phyloP scores from a whole-genome alignment of 2,888 invertebrate genomes.

The Lithophane socia region DNA sequence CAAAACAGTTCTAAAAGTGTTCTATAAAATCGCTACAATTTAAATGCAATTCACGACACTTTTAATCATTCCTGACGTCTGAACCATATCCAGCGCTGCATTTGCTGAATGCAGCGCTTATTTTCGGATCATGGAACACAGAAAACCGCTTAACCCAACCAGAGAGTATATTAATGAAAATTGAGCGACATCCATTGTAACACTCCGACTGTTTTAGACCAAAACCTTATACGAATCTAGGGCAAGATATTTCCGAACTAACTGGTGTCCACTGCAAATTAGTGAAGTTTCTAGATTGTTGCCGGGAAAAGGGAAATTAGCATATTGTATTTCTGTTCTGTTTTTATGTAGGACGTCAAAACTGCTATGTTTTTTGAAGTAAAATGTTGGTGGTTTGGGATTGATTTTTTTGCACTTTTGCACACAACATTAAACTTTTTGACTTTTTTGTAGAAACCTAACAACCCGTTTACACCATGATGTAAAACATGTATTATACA shows the following conservation, averaged over 20 bases:
- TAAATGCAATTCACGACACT: constrained; percentile 58
- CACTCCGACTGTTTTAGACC: constrained; percentile 81
- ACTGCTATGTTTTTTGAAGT: neutral
- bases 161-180: constrained; percentile 88
- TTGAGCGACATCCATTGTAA: constrained; percentile 87
- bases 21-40: constrained; percentile 33
- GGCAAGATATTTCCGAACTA: constrained; percentile 80
- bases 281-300: constrained; percentile 45
- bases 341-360: constrained; percentile 12
- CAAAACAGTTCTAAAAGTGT: constrained; percentile 38
- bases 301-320: constrained; percentile 63
- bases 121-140: constrained; percentile 84
- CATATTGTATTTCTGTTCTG: constrained; percentile 44
- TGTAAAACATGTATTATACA: too few relatives aligned
- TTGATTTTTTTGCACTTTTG: neutral
- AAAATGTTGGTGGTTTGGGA: neutral
- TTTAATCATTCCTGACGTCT: constrained; percentile 68
- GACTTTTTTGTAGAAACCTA: neutral
- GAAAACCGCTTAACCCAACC: constrained; percentile 89
- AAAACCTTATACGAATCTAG: constrained; percentile 82
- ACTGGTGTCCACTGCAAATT: constrained; percentile 53
- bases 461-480: too few relatives aligned
- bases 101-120: constrained; percentile 69
- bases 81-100: constrained; percentile 73
- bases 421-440: neutral